Percentiles rank a stretch among this genome's conserved stretches.
These are phyloP conservation scores for Drosophila rufa DNA, from an alignment of 1,140 invertebrate species.

Conservation along the genomic window DNA sequence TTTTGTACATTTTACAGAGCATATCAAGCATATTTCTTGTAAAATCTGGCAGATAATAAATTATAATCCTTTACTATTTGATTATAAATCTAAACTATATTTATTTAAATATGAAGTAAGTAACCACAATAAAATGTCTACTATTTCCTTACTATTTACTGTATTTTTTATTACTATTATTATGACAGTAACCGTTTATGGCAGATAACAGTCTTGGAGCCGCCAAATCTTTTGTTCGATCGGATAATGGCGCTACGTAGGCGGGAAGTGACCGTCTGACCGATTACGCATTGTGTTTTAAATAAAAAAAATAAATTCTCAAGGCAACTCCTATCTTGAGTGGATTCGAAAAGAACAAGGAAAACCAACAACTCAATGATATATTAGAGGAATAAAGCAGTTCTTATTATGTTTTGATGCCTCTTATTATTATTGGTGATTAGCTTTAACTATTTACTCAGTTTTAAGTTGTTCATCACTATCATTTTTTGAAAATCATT, in stretches of 20 bases:
- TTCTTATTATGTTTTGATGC: background rate
- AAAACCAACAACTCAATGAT: background rate
- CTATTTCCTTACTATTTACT: background rate
- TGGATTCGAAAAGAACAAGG: background rate
- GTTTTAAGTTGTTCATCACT: background rate
- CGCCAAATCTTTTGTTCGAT: slow-evolving; percentile 1
- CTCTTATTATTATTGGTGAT: background rate
- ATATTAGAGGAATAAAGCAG: background rate
- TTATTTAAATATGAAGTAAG: background rate
- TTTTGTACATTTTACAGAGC: too few species aligned
- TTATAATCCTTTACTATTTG: too few species aligned
- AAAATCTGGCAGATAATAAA: too few species aligned
- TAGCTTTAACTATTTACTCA: background rate
- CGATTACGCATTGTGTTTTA: slow-evolving; percentile 2
- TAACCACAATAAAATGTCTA: too few species aligned
- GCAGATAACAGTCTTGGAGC: slow-evolving; percentile 5
- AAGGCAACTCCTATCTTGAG: slow-evolving; percentile 4
- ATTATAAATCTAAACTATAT: background rate
- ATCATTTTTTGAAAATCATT: background rate
- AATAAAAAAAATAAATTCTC: background rate
- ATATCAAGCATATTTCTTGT: too few species aligned
- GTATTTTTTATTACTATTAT: background rate
- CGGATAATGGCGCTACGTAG: slow-evolving; percentile 18
- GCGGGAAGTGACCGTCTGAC: background rate
- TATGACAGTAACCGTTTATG: background rate